Evolutionary conservation across 2,888 invertebrate species (phyloP), one percentile per base, ranked within the genome.

Genomic region (Spatulosminthurus flaviceps): DNA sequence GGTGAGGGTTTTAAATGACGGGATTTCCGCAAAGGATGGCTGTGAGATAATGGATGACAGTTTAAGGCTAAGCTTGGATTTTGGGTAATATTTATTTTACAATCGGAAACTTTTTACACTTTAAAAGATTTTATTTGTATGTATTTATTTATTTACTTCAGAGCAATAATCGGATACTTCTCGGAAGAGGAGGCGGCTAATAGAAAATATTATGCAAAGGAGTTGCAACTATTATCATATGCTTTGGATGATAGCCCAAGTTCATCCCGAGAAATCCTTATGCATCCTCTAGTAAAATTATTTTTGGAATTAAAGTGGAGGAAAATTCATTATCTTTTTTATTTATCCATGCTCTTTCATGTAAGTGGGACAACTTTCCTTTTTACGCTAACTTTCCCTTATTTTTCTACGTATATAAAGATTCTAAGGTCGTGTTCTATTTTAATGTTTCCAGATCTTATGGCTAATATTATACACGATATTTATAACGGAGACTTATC

Each of bases 271-370:
- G 78, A 78, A 1, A 73, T 78, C 29, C 43, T 78, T 13, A 78
- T 73, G 0, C 78, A 78, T 43, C 78, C 78, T 16, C 26, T 78
- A 43, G 78, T 78, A 0, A 61, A 78, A n/a, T 21, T 78, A 34
- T 78, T 78, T 29, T 51, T 78, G 42, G 78, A 70, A 34, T 26
- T 78, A 26, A 78, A 78, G 51, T 78, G 78, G 78, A 22, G 24
- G 0, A 78, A 78, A 73, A 78, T 78, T 11, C 72, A 43, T 21
- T 28, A 43, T 24, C 64, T 78, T 16, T 78, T 78, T 42, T 78
- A 28, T 21, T 9, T 64, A 5, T 78, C 78, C 5, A 64, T 78
- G n/a, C 0, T 73, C 72, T 78, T 78, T 43, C 78, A 78, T 73
- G 78, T 78, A 28, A 66, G 72, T 60, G 7, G 41, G 9, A 13